Conservation (phyloP, 2,113 vertebrate genomes). For the Anseranas semipalmata region DNA sequence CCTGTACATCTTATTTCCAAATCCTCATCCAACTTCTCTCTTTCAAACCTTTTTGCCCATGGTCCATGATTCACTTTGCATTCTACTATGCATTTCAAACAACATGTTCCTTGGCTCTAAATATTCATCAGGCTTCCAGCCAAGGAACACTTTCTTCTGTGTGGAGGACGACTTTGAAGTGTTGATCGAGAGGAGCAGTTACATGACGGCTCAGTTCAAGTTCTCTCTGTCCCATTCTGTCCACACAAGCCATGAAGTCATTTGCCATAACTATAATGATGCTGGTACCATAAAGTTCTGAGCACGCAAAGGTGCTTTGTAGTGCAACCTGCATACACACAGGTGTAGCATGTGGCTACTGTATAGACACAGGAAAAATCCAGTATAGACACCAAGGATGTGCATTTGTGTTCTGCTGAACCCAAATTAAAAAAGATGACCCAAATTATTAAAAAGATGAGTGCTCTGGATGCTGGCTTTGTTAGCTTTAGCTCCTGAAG, state of each 20-base stretch:
- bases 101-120: constrained; percentile 42
- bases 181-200: background rate
- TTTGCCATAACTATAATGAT: background rate
- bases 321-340: rapidly evolving
- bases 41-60: background rate
- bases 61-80: constrained; percentile 4
- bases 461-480: background rate
- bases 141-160: constrained; percentile 34
- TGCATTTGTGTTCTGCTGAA: background rate
- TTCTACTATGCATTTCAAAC: constrained; percentile 42
- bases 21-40: background rate
- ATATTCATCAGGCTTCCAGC: constrained; percentile 20
- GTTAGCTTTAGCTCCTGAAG: background rate
- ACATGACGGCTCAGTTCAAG: background rate
- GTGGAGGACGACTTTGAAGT: background rate
- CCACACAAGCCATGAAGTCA: background rate
- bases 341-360: background rate
- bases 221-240: background rate
- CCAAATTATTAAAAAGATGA: background rate
- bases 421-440: too few species aligned
- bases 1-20: background rate
- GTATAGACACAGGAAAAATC: background rate
- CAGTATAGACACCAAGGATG: background rate
- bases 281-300: background rate
- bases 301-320: rapidly evolving